Base-by-base conservation (phyloP, 2,888 invertebrate species). In the Mellilla xanthometata region DNA sequence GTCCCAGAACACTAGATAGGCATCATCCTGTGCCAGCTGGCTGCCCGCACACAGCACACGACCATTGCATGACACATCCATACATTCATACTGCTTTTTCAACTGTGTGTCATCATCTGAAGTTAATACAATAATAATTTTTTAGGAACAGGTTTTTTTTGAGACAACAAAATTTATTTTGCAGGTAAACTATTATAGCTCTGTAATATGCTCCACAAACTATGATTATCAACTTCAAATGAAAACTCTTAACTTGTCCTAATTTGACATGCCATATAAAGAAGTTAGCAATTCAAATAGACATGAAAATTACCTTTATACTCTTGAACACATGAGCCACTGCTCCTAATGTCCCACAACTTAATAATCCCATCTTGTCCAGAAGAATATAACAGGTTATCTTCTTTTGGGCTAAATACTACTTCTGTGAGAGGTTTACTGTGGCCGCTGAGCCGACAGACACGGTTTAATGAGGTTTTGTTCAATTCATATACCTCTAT, bases 1-100 rank as follows among this genome's bases (percentile, higher is more conserved):
- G 81, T 97, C 97, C 93, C 95, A 96, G 82, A 97, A 97, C 49
- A 96, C 79, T 9, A 96, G 83, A 72, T 91, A 96, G 0, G 94
- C 92, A 67, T 95, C 95, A 12, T 92, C 92, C 40, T 92, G 90
- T 29, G 92, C 84, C 12, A 94, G 73, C 67, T 94, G 93, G 1
- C 95, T 95, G 38, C 96, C 97, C 1, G 93, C 94, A 68, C 94
- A 94, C 43, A 97, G 61, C 35, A 95, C 84, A 15, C 93, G 85
- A 22, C 94, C 93, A 54, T 94, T 93, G 40, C 91, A 88, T 12
- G 94, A 95, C 2, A 95, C 74, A 72, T 96, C 96, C 83, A 96
- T 94, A 59, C 94, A 93, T 11, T 91, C 91, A 31, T 94, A 91
- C 0, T 93, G 91, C 63, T 93, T 93, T 2, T 79, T 54, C 24